A percentile compares a stretch with the other conserved stretches of the same genome.
phyloP scores from a whole-genome alignment of 23 tunicate genomes.

The Corella eumyota region DNA sequence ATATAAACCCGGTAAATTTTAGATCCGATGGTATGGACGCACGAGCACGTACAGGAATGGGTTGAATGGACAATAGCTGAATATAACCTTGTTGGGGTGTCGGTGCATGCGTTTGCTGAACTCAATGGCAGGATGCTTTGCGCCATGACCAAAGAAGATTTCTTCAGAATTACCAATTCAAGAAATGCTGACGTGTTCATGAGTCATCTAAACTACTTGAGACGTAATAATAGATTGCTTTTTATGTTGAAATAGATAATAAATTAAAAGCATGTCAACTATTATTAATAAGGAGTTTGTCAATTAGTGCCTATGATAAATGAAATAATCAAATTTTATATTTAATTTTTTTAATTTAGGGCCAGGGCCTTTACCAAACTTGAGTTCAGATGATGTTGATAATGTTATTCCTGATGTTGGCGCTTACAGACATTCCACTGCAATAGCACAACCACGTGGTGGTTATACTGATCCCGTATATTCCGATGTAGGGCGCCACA shows the following conservation, averaged over 20 bases:
- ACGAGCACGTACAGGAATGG: constrained; percentile 81
- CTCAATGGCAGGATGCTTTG: constrained; percentile 61
- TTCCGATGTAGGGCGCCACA: not conserved
- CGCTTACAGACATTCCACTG: constrained; percentile 34
- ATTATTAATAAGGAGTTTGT: too few relatives aligned
- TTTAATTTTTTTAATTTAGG: too few relatives aligned
- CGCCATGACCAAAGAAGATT: constrained; percentile 53
- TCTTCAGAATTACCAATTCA: constrained; percentile 35
- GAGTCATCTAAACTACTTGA: constrained; percentile 72
- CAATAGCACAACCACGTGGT: constrained; percentile 6
- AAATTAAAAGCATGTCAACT: too few relatives aligned
- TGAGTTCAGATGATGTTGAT: constrained; percentile 83
- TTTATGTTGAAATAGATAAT: not conserved
- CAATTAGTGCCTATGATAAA: too few relatives aligned
- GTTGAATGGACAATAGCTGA: constrained; percentile 90
- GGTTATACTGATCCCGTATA: constrained; percentile 18
- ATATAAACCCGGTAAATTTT: too few relatives aligned
- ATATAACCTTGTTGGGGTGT: constrained; percentile 53
- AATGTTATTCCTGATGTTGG: constrained; percentile 74
- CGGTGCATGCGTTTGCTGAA: constrained; percentile 29
- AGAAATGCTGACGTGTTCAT: constrained; percentile 72
- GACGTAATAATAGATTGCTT: constrained; percentile 58
- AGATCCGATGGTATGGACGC: constrained; percentile 89
- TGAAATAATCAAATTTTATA: too few relatives aligned
- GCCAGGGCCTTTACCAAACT: constrained; percentile 58